Evolutionary conservation across 2,888 invertebrate species (phyloP), one percentile per base, ranked within the genome.

Genomic region (Apamea anceps): DNA sequence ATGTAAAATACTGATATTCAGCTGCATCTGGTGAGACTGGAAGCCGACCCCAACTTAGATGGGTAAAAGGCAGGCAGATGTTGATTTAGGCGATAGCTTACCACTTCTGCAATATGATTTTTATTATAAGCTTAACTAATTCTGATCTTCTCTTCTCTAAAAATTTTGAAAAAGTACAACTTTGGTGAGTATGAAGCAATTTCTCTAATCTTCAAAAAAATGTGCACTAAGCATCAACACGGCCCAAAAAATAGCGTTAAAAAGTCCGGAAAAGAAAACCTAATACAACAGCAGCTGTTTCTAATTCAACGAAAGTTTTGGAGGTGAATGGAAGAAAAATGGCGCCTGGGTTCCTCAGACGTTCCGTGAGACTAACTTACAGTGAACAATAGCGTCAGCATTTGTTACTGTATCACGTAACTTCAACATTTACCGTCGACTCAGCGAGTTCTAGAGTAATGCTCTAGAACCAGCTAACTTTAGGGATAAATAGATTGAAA

Each of bases 361-460:
- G 13, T 51, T 70, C 1, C 18, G 51, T 37, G 12, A n/a, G 28
- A 67, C 25, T 60, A 81, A 86, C 28, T 81, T 37, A 57, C 8
- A 72, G 65, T 48, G 72, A 77, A 84, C 72, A 73, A 82, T 62
- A 48, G 42, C 54, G n/a, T 72, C 74, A 68, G 63, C 57, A 75
- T 68, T 79, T 75, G 79, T 72, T 65, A 67, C 45, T 57, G 21
- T 74, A 65, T 77, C 54, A 57, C 67, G 72, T 32, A 77, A 77
- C 65, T 73, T 84, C 73, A 60, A 54, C 32, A 77, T 82, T 77
- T 75, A 81, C 48, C n/a, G 42, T 57, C 32, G 37, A 57, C 37
- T 63, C 28, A 10, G 15, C 75, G 10, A 62, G 48, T 51, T 45
- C 18, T 37, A 54, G 18, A 54, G 70, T 18, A 54, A 32, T 45